Evolutionary conservation across 2,113 vertebrate genomes (phyloP), one percentile per base, ranked within the genome.

Genomic region (Parus major): DNA sequence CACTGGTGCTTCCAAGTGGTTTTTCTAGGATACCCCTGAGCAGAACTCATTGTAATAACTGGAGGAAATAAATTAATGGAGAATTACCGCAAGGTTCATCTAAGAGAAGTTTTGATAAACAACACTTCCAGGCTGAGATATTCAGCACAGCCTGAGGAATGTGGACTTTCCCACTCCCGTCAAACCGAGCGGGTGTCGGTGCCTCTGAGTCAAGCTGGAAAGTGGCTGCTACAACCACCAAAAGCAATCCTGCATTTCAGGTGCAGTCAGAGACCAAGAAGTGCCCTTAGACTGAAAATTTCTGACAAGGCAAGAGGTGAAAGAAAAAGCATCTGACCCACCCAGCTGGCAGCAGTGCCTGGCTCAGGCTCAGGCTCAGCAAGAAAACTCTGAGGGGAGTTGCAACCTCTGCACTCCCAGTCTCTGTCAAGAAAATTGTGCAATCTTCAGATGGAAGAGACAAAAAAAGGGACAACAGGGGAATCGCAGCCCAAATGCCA

Each of bases 11-110:
- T 95, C 94, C 94, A 97, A 97, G 85, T 90, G 85, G 94, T 97
- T 97, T 39, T 96, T 93, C 94, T 77, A 96, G 94, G 95, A 97
- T 94, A 95, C 92, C 95, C 94, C 87, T 86, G 88, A 95, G 93
- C 96, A 96, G 88, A 96, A 91, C 93, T 97, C 96, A 97, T 96
- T 96, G 92, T 95, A 96, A 97, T 96, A 96, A 96, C 94, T 92
- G 95, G 95, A 97, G 95, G 95, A 97, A 96, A 96, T 96, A 95
- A 89, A 95, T 95, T 95, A 95, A 97, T 87, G 93, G 87, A 96
- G 93, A 92, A 95, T 97, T 94, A 97, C 95, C 66, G 42, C 94
- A 95, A 97, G 94, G 94, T 95, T 96, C 94, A 92, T 95, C 94
- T 90, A 39, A 94, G 75, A 97, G 91, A 42, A 91, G 59, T 65